A percentile compares a stretch with the other conserved stretches of the same genome.
phyloP scores from a whole-genome alignment of 2,113 vertebrate genomes.

The Peromyscus polionotus region DNA sequence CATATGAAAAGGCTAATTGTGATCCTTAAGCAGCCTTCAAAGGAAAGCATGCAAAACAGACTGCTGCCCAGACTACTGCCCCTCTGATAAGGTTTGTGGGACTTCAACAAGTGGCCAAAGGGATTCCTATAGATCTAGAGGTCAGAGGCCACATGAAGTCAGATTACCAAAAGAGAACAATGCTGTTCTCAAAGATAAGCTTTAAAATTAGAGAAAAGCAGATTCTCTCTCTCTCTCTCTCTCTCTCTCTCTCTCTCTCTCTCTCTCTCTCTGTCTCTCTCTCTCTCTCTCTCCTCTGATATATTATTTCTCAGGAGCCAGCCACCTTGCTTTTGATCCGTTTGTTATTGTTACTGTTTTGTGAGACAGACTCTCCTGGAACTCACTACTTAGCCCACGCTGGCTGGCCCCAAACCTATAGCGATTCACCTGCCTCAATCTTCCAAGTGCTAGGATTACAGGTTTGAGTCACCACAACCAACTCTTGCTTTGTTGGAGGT shows the following conservation, averaged over 20 bases:
- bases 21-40: background rate
- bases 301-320: background rate
- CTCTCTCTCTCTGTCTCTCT: background rate
- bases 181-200: background rate
- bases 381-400: background rate
- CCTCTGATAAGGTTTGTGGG: background rate
- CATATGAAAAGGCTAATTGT: background rate
- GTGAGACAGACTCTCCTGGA: background rate
- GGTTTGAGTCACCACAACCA: too few relatives aligned
- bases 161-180: background rate
- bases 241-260: background rate
- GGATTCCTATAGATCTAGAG: background rate
- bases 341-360: background rate
- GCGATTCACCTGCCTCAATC: background rate
- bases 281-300: too few relatives aligned
- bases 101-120: background rate
- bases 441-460: background rate
- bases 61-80: background rate
- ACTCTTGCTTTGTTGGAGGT: background rate
- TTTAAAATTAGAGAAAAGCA: background rate
- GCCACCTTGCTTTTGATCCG: background rate
- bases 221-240: background rate
- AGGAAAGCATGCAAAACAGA: background rate
- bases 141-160: background rate
- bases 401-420: background rate